Percentiles rank a stretch among this genome's conserved stretches.
Evolutionary conservation across 1,140 invertebrate species (phyloP).

Genomic region (Zaprionus inermis): DNA sequence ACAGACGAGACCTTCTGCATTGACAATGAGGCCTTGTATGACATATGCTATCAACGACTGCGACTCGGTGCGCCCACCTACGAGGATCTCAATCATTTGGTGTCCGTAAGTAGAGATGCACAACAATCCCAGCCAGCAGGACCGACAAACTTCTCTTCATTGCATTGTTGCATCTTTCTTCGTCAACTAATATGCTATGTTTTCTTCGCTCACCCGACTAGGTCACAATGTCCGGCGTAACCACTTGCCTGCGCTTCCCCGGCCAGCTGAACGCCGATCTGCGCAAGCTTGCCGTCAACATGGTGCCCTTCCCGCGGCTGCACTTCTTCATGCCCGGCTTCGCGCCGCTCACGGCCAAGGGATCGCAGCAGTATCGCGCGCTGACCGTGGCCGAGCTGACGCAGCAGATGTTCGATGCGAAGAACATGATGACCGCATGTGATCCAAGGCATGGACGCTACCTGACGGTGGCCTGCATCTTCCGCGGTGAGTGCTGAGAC

Average conservation of each 20-base stretch:
- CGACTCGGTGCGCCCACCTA: slow-evolving; percentile 92
- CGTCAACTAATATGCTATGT: background rate
- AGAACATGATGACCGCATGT: slow-evolving; percentile 99
- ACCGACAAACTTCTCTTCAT: background rate
- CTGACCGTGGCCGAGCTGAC: slow-evolving; percentile 95
- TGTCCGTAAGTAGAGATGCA: slow-evolving; percentile 86
- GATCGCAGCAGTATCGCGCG: slow-evolving; percentile 93
- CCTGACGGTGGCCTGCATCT: slow-evolving; percentile 96
- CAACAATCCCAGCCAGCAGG: background rate
- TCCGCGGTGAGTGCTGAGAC: slow-evolving; percentile 88
- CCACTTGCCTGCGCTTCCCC: slow-evolving; percentile 93
- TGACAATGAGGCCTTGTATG: slow-evolving; percentile 88
- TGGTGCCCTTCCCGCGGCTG: slow-evolving; percentile 98
- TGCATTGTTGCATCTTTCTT: background rate
- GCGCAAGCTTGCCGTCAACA: slow-evolving; percentile 97
- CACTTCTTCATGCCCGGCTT: slow-evolving; percentile 99
- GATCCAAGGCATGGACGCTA: slow-evolving; percentile 96
- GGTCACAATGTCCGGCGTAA: slow-evolving; percentile 94
- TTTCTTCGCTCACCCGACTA: slow-evolving; percentile 36
- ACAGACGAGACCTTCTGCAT: slow-evolving; percentile 90
- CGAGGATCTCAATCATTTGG: slow-evolving; percentile 90
- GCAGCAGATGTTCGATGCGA: slow-evolving; percentile 95
- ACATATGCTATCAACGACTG: slow-evolving; percentile 88
- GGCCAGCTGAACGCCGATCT: slow-evolving; percentile 95
- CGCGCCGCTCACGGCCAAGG: slow-evolving; percentile 95